Base-by-base conservation (phyloP, 2,113 vertebrate genomes). In the Pimephales promelas region DNA sequence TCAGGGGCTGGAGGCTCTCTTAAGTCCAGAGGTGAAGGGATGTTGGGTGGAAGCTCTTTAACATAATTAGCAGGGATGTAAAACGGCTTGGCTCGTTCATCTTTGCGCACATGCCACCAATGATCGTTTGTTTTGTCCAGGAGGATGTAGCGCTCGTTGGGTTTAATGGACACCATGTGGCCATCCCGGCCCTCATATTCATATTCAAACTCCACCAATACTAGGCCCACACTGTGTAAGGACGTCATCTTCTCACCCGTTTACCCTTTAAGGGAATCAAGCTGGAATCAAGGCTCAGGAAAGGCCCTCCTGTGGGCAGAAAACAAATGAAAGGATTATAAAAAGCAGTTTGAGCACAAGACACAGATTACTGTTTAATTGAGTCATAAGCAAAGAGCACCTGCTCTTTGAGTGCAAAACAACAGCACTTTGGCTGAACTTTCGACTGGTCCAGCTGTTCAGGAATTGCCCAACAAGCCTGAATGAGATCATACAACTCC, bases 51-150 rank as follows among this genome's bases (percentile, higher is more conserved):
- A 75, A 97, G 91, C 90, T 97, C 96, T 83, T 96, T 96, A 26
- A 99, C 97, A 0, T 98, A 98, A 89, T 97, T 96, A 49, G 98
- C 97, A 0, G 97, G 97, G 85, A 98, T 95, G 90, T 98, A 98
- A 91, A 98, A 97, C 31, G 97, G 93, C 20, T 93, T 94, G 18
- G 95, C 52, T 20, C 85, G 88, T 83, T 40, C 88, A 83, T 94
- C 94, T 9, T 84, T 93, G 40, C 90, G 88, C 81, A 99, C 97
- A 2, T 98, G 97, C 98, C 98, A 98, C 98, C 97, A 98, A 91
- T 98, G 96, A 86, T 95, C 93, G 0, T 97, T 98, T 89, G 97
- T 98, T 81, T 96, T 94, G 1, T 94, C 93, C 72, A 98, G 92
- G 49, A 98, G 95, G 14, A 95, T 81, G 22, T 98, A 98, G 85